These are phyloP conservation scores for Caenorhabditis latens DNA, from an alignment of 1,140 invertebrate species.

Conservation along the genomic window DNA sequence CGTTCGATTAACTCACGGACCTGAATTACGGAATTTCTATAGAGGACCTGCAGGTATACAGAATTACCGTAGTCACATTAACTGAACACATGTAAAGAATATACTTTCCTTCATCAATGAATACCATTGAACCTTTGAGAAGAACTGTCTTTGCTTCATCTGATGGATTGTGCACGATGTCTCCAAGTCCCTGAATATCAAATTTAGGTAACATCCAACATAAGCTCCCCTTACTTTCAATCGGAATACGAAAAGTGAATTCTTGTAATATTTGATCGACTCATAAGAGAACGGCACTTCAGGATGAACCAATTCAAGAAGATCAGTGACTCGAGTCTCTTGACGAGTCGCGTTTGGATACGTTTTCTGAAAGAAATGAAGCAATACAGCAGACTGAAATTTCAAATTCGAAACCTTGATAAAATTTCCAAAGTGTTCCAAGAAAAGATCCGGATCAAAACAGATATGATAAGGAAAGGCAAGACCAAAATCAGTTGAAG, in stretches of 20 bases:
- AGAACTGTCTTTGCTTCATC: constrained; percentile 59
- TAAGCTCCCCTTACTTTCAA: constrained; percentile 42
- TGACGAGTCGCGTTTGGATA: constrained; percentile 55
- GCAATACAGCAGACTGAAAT: not conserved
- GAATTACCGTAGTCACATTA: constrained; percentile 77
- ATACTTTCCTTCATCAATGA: constrained; percentile 77
- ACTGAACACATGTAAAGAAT: constrained; percentile 79
- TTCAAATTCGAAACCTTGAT: constrained; percentile 59
- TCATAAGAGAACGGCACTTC: constrained; percentile 77
- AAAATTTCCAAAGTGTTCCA: constrained; percentile 78
- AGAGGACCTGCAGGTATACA: not conserved
- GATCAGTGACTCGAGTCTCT: constrained; percentile 73
- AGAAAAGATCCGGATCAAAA: constrained; percentile 77
- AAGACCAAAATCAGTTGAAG: constrained; percentile 70
- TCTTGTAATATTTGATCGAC: constrained; percentile 76
- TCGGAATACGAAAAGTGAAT: constrained; percentile 66
- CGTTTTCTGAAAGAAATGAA: constrained; percentile 46
- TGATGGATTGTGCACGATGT: constrained; percentile 51
- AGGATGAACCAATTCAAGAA: constrained; percentile 78
- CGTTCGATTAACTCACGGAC: constrained; percentile 68
- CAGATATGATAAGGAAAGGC: constrained; percentile 79
- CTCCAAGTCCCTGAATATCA: constrained; percentile 29
- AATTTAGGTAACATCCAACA: constrained; percentile 52
- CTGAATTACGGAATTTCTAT: not conserved
- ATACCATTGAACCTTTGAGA: constrained; percentile 78